These are phyloP conservation scores for Dendrolimus kikuchii DNA, from an alignment of 1,140 invertebrate species.

Conservation along the genomic window DNA sequence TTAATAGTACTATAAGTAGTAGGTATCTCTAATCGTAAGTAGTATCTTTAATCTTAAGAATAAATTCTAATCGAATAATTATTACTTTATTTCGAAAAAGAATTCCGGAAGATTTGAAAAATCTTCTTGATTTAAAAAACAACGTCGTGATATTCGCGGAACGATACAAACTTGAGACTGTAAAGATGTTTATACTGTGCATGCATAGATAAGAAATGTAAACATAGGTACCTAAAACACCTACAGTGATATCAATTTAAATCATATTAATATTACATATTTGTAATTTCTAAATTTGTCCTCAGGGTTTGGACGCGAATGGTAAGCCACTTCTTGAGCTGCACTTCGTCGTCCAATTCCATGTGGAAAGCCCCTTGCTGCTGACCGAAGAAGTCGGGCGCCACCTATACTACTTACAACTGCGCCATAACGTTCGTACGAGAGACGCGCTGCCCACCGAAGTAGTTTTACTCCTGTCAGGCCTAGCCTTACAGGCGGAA, in stretches of 20 bases:
- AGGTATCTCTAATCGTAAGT: no score
- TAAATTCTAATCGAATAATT: no score
- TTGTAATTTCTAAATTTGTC: constrained; percentile 40
- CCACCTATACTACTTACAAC: constrained; percentile 94
- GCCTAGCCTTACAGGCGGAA: constrained; percentile 92
- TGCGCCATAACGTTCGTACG: constrained; percentile 89
- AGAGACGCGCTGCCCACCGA: constrained; percentile 78
- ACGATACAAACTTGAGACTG: no score
- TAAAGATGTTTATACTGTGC: no score
- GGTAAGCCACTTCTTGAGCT: constrained; percentile 91
- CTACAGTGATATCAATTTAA: no score
- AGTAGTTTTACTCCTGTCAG: constrained; percentile 85
- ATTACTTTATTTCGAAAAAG: no score
- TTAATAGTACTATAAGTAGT: neutral
- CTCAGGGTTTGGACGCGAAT: constrained; percentile 90
- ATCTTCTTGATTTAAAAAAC: no score
- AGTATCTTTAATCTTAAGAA: no score
- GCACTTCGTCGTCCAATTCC: constrained; percentile 95
- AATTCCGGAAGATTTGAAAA: no score
- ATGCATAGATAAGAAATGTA: no score
- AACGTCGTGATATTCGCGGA: no score
- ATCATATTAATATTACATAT: neutral
- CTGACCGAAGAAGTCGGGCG: constrained; percentile 92
- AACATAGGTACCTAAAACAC: no score
- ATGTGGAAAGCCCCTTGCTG: constrained; percentile 90